phyloP scores from a whole-genome alignment of 2,888 invertebrate genomes.

The Erebia palarica region DNA sequence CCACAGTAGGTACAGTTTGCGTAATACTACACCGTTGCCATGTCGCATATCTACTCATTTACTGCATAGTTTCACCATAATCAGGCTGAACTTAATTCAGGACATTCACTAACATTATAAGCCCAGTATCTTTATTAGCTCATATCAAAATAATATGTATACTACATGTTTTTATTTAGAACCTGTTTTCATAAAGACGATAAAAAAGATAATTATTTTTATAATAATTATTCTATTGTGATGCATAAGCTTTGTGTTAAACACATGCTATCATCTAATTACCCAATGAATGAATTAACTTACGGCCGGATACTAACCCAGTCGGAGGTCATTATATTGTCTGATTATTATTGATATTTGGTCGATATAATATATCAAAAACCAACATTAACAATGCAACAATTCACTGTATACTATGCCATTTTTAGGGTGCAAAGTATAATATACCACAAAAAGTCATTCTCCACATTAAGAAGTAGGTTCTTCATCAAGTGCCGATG shows the following conservation, averaged over 20 bases:
- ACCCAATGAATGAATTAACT: too few species aligned
- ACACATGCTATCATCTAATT: not conserved
- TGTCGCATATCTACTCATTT: slow-evolving; percentile 35
- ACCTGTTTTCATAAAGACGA: not conserved
- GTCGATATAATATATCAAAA: too few species aligned
- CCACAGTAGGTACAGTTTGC: slow-evolving; percentile 52
- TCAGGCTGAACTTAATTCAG: not conserved
- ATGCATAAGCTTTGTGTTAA: not conserved
- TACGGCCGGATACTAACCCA: too few species aligned
- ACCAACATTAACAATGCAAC: too few species aligned
- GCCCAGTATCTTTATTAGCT: not conserved
- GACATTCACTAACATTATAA: not conserved
- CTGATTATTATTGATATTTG: too few species aligned
- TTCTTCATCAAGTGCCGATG: slow-evolving; percentile 19
- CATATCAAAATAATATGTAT: not conserved
- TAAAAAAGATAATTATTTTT: not conserved
- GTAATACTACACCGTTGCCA: slow-evolving; percentile 52
- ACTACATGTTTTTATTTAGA: not conserved
- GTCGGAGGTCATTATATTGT: too few species aligned
- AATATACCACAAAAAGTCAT: too few species aligned
- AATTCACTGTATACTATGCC: not conserved
- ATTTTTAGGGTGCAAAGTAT: not conserved
- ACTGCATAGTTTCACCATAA: not conserved
- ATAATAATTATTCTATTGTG: slow-evolving; percentile 4
- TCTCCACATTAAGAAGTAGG: slow-evolving; percentile 4